These are phyloP conservation scores for Venusia cambrica DNA, from an alignment of 2,888 invertebrate species.

Conservation along the genomic window DNA sequence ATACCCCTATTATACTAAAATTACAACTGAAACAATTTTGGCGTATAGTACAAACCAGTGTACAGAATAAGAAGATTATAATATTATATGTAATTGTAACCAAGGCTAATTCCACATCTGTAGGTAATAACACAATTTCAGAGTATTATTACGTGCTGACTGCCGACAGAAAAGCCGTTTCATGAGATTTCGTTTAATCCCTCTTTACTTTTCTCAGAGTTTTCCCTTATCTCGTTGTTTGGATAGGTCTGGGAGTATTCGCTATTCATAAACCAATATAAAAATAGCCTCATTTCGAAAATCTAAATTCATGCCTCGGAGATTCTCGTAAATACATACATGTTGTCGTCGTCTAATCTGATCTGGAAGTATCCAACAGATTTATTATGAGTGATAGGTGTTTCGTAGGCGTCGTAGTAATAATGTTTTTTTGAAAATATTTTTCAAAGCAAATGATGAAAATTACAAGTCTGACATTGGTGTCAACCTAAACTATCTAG, in stretches of 20 bases:
- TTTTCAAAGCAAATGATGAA: conserved; percentile 14
- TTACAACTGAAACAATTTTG: too few relatives aligned
- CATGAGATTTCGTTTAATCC: conserved; percentile 29
- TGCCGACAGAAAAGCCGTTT: conserved; percentile 20
- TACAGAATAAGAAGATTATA: too few relatives aligned
- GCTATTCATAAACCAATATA: too few relatives aligned
- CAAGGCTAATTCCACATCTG: conserved; percentile 12
- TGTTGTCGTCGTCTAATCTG: neutral
- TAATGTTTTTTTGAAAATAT: conserved; percentile 7
- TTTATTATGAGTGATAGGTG: neutral
- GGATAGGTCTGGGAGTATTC: neutral
- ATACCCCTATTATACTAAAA: too few relatives aligned
- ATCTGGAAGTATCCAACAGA: too few relatives aligned
- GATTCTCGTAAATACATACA: too few relatives aligned
- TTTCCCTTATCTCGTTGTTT: conserved; percentile 22
- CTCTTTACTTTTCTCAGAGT: conserved; percentile 26
- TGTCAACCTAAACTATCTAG: conserved; percentile 42
- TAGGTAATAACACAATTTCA: conserved; percentile 14
- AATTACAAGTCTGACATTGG: conserved; percentile 39
- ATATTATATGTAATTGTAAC: conserved; percentile 11
- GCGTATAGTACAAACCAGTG: too few relatives aligned
- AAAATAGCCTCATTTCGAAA: too few relatives aligned
- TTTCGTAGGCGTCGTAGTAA: neutral
- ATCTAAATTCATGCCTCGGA: too few relatives aligned
- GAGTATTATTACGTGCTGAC: conserved; percentile 26